Base-by-base conservation (phyloP, 1,140 invertebrate genomes). In the Eumaeus atala region DNA sequence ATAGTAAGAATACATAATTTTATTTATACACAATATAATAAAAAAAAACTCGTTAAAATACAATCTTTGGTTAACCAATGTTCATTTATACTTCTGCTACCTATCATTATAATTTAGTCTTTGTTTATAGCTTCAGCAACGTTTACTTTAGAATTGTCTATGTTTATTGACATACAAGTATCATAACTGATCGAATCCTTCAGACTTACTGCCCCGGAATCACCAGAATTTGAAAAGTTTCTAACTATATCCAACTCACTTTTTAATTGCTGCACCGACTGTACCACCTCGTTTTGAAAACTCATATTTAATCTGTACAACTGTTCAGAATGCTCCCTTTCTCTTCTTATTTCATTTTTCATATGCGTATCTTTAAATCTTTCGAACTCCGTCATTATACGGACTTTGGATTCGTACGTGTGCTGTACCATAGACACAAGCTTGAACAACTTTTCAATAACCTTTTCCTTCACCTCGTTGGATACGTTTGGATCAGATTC, bases 291-390 rank as follows among this genome's bases (percentile, higher is more conserved):
- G 42, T 75, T 84, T 57, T 87, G 84, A 56, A 81, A 85, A 65
- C 77, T 87, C 78, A 87, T 84, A 62, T 87, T 84, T 10, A 87
- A 50, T 59, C 84, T 87, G 51, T 87, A 87, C 16, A 87, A 52
- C 44, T 87, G 84, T 36, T 87, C 84, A 0, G 84, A 77, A 56
- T 87, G 77, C 16, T 87, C 84, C 35, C 76, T 83, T 54, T 87
- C 81, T 52, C 77, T 70, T 64, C 84, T 72, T 0, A 75, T 33
- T 58, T 87, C 84, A 51, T 74, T 82, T 34, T 70, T 84, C 50
- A 79, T 58, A 61, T 84, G 72, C 1, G 71, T 78, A 4, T 87
- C 84, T 51, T 87, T 87, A 51, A 73, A 87, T 60, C 83, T 87
- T 17, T 87, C 84, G 42, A 72, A 84, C 51, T 87, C 84, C 12